These are phyloP conservation scores for Phenacoccus solenopsis DNA, from an alignment of 1,140 invertebrate genomes.

Conservation along the genomic window DNA sequence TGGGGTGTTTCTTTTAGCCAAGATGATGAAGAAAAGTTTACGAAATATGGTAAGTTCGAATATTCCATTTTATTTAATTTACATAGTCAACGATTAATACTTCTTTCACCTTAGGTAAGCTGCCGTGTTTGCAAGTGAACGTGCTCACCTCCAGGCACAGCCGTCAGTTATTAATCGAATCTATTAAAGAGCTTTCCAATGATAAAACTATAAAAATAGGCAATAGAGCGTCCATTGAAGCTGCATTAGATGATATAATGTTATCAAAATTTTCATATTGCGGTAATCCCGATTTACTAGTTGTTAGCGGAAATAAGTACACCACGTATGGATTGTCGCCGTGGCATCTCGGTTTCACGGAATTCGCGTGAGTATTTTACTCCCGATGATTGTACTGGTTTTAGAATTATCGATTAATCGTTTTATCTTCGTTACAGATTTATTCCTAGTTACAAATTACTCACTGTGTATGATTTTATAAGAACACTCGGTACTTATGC, in stretches of 20 bases:
- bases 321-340: conserved; percentile 48
- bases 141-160: conserved; percentile 40
- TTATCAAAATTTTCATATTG: conserved; percentile 4
- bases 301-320: conserved; percentile 45
- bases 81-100: conserved; percentile 32
- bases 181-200: conserved; percentile 34
- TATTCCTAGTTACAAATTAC: conserved; percentile 32
- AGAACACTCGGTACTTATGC: conserved; percentile 43
- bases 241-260: conserved; percentile 40
- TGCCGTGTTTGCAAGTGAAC: conserved; percentile 37
- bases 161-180: conserved; percentile 37
- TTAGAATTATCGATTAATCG: not conserved
- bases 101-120: conserved; percentile 31
- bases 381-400: not conserved
- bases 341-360: conserved; percentile 55
- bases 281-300: conserved; percentile 42
- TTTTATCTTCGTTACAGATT: conserved; percentile 5
- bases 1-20: conserved; percentile 14
- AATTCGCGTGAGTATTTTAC: conserved; percentile 42
- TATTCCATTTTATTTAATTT: not conserved
- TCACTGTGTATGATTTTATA: conserved; percentile 42
- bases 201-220: conserved; percentile 36
- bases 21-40: conserved; percentile 25
- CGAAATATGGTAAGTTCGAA: conserved; percentile 30
- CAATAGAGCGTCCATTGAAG: conserved; percentile 36